Evolutionary conservation across 1,140 invertebrate genomes (phyloP).

Genomic region (Macrosteles quadrilineatus): DNA sequence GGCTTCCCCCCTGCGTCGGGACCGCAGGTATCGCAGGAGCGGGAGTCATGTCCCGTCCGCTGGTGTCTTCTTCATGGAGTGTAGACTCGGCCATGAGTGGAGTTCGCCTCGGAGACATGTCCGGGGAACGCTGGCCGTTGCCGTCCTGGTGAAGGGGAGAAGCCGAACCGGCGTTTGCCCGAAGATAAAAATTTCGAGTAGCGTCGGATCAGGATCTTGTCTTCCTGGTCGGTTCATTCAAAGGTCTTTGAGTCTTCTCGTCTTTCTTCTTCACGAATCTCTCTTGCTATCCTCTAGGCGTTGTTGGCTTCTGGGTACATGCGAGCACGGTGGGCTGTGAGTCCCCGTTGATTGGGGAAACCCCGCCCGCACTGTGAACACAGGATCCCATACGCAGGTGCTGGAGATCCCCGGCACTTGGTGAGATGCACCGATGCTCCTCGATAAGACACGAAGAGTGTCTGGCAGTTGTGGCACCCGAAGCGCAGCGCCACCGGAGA

Average conservation of each 20-base stretch:
- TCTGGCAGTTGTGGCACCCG: neutral
- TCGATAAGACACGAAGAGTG: neutral
- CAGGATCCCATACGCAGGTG: neutral
- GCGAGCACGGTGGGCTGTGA: neutral
- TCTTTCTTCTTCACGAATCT: too few relatives aligned
- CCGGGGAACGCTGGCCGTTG: neutral
- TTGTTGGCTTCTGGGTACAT: neutral
- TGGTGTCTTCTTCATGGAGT: neutral
- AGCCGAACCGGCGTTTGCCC: neutral
- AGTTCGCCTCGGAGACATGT: neutral
- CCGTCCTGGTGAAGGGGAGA: neutral
- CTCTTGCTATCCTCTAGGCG: neutral
- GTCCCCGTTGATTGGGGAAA: neutral
- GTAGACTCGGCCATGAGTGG: neutral
- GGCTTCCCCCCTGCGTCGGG: neutral
- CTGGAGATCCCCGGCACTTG: neutral
- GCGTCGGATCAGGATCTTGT: neutral
- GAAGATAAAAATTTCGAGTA: slow-evolving; percentile 8
- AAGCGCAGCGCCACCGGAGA: neutral
- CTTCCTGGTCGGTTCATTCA: neutral
- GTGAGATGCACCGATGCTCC: neutral
- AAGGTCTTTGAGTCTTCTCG: neutral
- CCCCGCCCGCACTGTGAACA: neutral
- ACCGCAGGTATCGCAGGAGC: neutral
- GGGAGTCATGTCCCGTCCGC: slow-evolving; percentile 25